Conservation (phyloP, 2,797 vertebrate genomes). For the Dromococcyx pavoninus region DNA sequence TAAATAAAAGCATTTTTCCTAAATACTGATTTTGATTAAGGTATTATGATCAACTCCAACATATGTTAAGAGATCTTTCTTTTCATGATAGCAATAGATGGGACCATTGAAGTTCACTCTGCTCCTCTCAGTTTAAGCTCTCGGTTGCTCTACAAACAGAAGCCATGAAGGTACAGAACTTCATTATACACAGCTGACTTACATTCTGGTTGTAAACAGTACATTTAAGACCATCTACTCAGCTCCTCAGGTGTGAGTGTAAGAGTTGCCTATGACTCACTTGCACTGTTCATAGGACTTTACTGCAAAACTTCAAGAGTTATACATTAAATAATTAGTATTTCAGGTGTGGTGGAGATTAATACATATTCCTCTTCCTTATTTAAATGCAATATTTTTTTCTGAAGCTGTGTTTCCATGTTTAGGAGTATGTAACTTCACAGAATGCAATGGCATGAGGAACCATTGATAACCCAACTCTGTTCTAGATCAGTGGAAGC, state of each 20-base stretch:
- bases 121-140: not conserved
- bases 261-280: not conserved
- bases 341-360: not conserved
- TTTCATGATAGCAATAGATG: not conserved
- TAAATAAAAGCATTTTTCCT: not conserved
- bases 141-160: not conserved
- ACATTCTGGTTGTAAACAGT: not conserved
- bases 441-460: not conserved
- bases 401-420: not conserved
- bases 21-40: not conserved
- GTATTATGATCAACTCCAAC: not conserved
- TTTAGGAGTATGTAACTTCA: not conserved
- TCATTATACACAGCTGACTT: not conserved
- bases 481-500: not conserved
- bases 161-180: not conserved
- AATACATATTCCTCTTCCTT: not conserved
- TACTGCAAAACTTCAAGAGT: not conserved
- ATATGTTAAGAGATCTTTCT: not conserved
- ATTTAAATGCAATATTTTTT: not conserved
- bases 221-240: not conserved
- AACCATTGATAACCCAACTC: not conserved
- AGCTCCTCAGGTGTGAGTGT: not conserved
- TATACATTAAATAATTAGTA: not conserved
- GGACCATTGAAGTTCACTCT: not conserved
- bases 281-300: not conserved